phyloP scores from a whole-genome alignment of 2,888 invertebrate genomes.

The Carpatolechia fugitivella region DNA sequence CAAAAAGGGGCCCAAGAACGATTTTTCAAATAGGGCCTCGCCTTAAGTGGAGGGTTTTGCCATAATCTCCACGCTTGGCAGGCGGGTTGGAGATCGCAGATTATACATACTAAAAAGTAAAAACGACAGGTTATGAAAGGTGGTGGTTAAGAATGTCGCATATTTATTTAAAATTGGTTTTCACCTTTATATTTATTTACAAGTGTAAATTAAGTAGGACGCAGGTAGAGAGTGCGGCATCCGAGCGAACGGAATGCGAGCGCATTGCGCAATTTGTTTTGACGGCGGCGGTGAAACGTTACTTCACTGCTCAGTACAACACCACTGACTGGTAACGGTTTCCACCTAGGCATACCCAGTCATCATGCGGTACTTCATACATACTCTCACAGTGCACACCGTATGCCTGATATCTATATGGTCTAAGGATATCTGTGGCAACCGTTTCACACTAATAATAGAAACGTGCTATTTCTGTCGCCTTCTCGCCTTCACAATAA shows the following conservation, averaged over 20 bases:
- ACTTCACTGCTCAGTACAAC: constrained; percentile 42
- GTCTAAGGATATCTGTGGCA: too few relatives aligned
- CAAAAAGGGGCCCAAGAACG: too few relatives aligned
- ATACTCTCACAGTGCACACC: background rate
- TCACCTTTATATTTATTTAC: background rate
- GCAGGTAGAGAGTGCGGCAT: constrained; percentile 39
- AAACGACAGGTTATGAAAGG: too few relatives aligned
- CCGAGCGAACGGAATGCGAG: constrained; percentile 51
- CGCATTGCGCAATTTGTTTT: constrained; percentile 66
- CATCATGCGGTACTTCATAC: too few relatives aligned
- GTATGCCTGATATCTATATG: too few relatives aligned
- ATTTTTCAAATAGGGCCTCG: too few relatives aligned
- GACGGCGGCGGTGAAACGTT: constrained; percentile 44
- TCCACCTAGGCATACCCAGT: too few relatives aligned
- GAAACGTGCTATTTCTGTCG: background rate
- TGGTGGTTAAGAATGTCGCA: background rate
- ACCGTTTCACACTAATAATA: background rate
- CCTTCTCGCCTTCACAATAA: background rate
- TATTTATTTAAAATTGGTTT: background rate
- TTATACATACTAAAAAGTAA: too few relatives aligned
- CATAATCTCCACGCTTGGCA: too few relatives aligned
- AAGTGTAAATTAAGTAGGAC: constrained; percentile 32
- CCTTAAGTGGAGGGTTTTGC: too few relatives aligned
- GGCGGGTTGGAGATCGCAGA: too few relatives aligned
- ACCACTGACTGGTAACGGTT: constrained; percentile 9